Evolutionary conservation across 2,888 invertebrate genomes (phyloP).

Genomic region (Quadroppia sp.): DNA sequence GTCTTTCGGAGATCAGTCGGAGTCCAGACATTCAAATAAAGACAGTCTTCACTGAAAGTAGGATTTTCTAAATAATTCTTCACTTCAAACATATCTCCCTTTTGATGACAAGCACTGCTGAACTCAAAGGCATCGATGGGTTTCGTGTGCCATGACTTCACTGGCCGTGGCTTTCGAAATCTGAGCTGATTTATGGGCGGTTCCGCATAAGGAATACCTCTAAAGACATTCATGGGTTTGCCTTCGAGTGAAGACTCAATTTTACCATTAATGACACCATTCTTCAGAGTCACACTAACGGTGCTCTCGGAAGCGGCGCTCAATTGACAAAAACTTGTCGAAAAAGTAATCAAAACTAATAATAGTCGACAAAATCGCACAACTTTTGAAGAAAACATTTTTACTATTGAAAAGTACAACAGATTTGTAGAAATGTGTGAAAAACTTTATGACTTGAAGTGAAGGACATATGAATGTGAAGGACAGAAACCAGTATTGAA

Average conservation of each 20-base stretch:
- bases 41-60: slow-evolving; percentile 37
- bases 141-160: background rate
- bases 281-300: background rate
- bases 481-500: no score
- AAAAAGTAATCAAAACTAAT: no score
- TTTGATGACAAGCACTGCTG: background rate
- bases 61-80: background rate
- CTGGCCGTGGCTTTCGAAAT: slow-evolving; percentile 2
- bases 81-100: background rate
- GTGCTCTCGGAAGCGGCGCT: background rate
- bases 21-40: slow-evolving; percentile 38
- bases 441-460: no score
- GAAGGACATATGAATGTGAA: no score
- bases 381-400: no score
- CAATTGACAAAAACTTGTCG: no score
- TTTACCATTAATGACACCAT: slow-evolving; percentile 14
- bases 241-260: background rate
- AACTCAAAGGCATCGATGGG: background rate
- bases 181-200: background rate
- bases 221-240: background rate
- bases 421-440: no score
- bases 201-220: slow-evolving; percentile 14
- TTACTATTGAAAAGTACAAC: no score
- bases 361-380: no score
- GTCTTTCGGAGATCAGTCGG: background rate